These are phyloP conservation scores for Recurvirostra avosetta DNA, from an alignment of 2,113 vertebrate species.

Conservation along the genomic window DNA sequence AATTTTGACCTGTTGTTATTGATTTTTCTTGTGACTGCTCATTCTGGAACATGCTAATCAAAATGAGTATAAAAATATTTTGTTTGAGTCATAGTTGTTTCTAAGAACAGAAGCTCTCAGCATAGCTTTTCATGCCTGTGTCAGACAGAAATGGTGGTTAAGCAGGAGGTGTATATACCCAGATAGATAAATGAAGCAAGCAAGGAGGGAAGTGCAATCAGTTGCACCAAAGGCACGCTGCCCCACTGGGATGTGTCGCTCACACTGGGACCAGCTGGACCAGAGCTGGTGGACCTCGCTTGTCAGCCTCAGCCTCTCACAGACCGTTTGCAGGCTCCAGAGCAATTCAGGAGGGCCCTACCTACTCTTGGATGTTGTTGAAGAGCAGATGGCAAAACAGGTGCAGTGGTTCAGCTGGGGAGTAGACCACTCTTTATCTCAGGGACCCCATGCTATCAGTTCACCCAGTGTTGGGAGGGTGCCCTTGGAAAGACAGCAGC, in stretches of 20 bases:
- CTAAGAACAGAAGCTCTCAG: not conserved
- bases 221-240: not conserved
- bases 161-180: not conserved
- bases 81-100: not conserved
- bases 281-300: not conserved
- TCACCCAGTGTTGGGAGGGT: not conserved
- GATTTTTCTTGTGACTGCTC: not conserved
- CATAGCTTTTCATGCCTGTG: not conserved
- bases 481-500: not conserved
- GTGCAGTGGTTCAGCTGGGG: not conserved
- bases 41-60: not conserved
- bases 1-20: not conserved
- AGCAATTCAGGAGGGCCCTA: not conserved
- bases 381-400: not conserved
- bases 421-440: not conserved
- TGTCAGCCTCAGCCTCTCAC: not conserved
- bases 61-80: not conserved
- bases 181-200: not conserved
- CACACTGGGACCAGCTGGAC: not conserved
- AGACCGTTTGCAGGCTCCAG: not conserved
- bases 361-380: not conserved
- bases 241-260: not conserved
- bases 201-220: not conserved
- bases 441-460: not conserved
- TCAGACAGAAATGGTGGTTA: not conserved